Base-by-base conservation (phyloP, 2,113 vertebrate species). In the Calidris pugnax region DNA sequence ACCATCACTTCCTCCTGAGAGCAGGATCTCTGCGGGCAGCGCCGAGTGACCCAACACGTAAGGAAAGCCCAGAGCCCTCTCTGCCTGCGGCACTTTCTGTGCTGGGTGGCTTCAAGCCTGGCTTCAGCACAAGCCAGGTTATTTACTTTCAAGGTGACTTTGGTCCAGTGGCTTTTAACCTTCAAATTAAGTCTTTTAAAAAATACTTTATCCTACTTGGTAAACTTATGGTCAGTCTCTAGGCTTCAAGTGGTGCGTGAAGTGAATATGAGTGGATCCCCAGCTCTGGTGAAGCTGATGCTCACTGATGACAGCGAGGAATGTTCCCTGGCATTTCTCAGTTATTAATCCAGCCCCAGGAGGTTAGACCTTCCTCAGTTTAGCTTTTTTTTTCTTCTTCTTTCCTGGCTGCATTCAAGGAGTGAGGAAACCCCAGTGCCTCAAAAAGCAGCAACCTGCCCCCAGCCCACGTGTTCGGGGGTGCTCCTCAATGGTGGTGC, bases 241-340 rank as follows among this genome's bases (percentile, higher is more conserved):
- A 2, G 9, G 43, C 41, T 63, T 74, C 30, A 9, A 8, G 43
- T 6, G 17, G 26, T 5, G 23, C 0, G 0, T 28, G 33, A 75
- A 75, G 53, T 12, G 47, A 7, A 22, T 4, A 4, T 1, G 6
- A 83, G 41, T 68, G 73, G 50, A 59, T 76, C 28, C n/a, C 43
- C 57, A 69, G 67, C 74, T 87, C 33, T 1, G 0, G 17, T 66
- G 27, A 60, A 73, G 48, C 57, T 89, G 77, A 18, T 83, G 82
- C 37, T 93, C 26, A 2, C 28, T 88, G 85, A 63, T 92, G 92
- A 88, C 74, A 93, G 78, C 2, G 2, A 90, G 86, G 93, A 95
- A 90, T 92, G 88, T 64, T 83, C 63, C 59, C 93, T 93, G 95
- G 75, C 43, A 28, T 81, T 84, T 86, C 59, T 91, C 93, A 72